Base-by-base conservation (phyloP, 2,888 invertebrate genomes). In the Scaptomyza caliginosa region DNA sequence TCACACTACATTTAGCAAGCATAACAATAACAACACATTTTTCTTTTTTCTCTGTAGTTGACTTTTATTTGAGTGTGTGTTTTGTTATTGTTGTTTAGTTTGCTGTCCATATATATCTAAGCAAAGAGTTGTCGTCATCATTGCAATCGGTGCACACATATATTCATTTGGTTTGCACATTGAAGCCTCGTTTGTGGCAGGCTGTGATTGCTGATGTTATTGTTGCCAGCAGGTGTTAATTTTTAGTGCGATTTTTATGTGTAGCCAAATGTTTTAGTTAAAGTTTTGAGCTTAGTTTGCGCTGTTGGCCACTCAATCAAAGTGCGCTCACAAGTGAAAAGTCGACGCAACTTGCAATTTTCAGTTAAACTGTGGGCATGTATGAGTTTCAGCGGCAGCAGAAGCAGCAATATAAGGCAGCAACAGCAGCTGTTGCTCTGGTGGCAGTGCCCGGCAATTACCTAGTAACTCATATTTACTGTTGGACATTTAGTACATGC, bases 391-490 rank as follows among this genome's bases (percentile, higher is more conserved):
- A 45, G 62, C 50, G 57, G 56, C 23, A 28, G 30, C 51, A 40
- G 38, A 1, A 0, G 40, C 39, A 50, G 30, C 23, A 39, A 19
- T 38, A 56, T 13, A 50, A 40, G 48, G 57, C 49, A 55, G 52
- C 19, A 51, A 32, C 17, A 43, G 59, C 8, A 59, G 59, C 16
- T 57, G 57, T 17, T 58, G 51, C 42, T 16, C 34, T 58, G 30
- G 66, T 65, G 59, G 67, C 73, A 76, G 74, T 68, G 75, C 79
- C 68, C 77, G 69, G 81, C 82, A 83, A 83, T 83, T 83, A 83
- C 82, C 87, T 87, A 83, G 67, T 83, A 87, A 83, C 82, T 83
- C 85, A 85, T 77, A 84, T 88, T 85, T 85, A 81, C 85, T 59
- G 78, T 81, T 75, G 67, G 81, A 84, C 81, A 81, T 81, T 81